Percentiles rank a stretch among this genome's conserved stretches.
phyloP scores from a whole-genome alignment of 2,888 invertebrate species.

The Plagodis pulveraria region DNA sequence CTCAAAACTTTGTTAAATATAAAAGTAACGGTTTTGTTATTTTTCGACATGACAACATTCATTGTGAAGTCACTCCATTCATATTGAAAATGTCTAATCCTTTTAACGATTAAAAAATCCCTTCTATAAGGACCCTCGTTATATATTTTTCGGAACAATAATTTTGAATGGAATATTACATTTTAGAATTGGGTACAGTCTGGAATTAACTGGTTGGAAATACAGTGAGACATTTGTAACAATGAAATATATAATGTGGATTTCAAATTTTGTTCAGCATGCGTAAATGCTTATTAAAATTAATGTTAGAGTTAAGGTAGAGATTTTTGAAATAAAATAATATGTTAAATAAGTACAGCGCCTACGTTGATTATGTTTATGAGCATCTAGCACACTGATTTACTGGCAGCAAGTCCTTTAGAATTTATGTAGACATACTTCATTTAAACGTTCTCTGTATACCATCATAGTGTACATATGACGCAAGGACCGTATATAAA shows the following conservation, averaged over 20 bases:
- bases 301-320: too few relatives aligned
- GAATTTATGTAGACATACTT: conserved; percentile 2
- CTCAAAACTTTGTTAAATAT: too few relatives aligned
- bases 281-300: too few relatives aligned
- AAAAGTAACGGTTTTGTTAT: not conserved
- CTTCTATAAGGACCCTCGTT: conserved; percentile 27
- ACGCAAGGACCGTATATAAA: conserved; percentile 11
- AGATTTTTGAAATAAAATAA: too few relatives aligned
- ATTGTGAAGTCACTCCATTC: conserved; percentile 4
- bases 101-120: conserved; percentile 31
- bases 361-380: too few relatives aligned
- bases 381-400: not conserved
- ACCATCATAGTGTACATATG: conserved; percentile 1
- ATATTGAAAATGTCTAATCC: conserved; percentile 31
- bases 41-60: not conserved
- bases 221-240: too few relatives aligned
- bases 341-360: too few relatives aligned
- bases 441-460: conserved; percentile 4
- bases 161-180: conserved; percentile 20
- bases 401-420: not conserved
- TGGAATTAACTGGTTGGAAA: too few relatives aligned
- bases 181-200: not conserved
- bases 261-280: too few relatives aligned
- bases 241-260: too few relatives aligned
- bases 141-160: conserved; percentile 33